Evolutionary conservation across 2,113 vertebrate genomes (phyloP), one percentile per base, ranked within the genome.

Genomic region (Podilymbus podiceps): DNA sequence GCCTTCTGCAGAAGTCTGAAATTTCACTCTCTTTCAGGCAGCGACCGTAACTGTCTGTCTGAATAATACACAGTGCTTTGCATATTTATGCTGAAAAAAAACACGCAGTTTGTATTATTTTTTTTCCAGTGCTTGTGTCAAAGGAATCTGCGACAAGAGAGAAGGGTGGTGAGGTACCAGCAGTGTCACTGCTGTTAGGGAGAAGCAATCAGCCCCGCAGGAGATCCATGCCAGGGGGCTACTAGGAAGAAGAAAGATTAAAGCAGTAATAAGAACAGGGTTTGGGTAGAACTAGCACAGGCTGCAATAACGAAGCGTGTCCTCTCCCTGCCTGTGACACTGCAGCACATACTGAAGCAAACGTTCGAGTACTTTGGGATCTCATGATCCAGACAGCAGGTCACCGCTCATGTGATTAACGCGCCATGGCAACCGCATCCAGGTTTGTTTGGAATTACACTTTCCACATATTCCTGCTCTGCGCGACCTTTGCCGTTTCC

Each of bases 291-390:
- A 49, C 16, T 4, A 44, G 63, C 56, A 19, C 16, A 22, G 40
- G 5, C 60, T 16, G 68, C 49, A 14, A 2, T 9, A 30, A 21
- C 2, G 2, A 18, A 50, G 60, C 1, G 2, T 3, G 11, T 35
- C 42, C n/a, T n/a, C 73, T 50, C 18, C 0, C 35, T 31, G 0
- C 3, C 53, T 24, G 50, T 18, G 64, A 28, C 46, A 12, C 55
- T 5, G 5, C 31, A 55, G 80, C 5, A 71, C 33, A 6, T 4
- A 3, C 24, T 20, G 60, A 38, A 28, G 68, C 69, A 56, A 49
- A 16, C 1, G 23, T 4, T 50, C 0, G 7, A 49, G 64, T 3
- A 3, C 81, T 62, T 73, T 22, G 25, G 67, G 56, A 62, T 38
- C 66, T 59, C 56, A 4, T 47, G 89, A 38, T 38, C 30, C 80